Conservation (phyloP, 2,888 invertebrate genomes). For the Ceraclea dissimilis region DNA sequence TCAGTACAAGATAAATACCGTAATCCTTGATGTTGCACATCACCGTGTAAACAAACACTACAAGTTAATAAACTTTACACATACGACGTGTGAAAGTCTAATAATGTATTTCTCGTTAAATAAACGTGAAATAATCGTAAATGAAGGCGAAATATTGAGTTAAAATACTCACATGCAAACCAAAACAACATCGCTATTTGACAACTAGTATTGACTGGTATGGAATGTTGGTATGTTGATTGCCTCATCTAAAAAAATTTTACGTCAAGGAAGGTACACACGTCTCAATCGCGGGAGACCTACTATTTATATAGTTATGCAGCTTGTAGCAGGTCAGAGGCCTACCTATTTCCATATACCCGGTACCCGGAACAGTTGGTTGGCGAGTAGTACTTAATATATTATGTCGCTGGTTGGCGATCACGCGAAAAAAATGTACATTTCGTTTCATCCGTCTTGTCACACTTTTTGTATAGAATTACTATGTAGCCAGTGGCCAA, state of each 20-base stretch:
- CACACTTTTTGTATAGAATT: too few relatives aligned
- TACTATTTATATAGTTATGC: too few relatives aligned
- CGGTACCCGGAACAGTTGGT: too few relatives aligned
- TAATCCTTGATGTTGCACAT: background rate
- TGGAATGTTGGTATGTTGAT: constrained; percentile 22
- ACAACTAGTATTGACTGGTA: constrained; percentile 23
- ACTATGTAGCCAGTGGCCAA: too few relatives aligned
- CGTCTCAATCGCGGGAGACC: background rate
- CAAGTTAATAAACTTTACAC: background rate
- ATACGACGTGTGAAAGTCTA: background rate
- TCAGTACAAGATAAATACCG: background rate
- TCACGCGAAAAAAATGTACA: too few relatives aligned
- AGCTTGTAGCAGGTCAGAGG: too few relatives aligned
- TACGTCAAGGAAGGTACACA: background rate
- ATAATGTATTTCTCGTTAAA: background rate
- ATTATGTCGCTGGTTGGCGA: too few relatives aligned
- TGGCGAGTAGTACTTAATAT: too few relatives aligned
- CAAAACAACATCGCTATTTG: constrained; percentile 22
- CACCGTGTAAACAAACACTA: background rate
- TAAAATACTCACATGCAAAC: background rate
- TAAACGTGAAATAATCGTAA: background rate
- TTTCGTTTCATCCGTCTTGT: too few relatives aligned
- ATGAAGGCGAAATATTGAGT: background rate
- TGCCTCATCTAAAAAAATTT: constrained; percentile 10
- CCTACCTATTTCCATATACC: too few relatives aligned